phyloP scores from a whole-genome alignment of 2,888 invertebrate genomes.

The Allacma fusca region DNA sequence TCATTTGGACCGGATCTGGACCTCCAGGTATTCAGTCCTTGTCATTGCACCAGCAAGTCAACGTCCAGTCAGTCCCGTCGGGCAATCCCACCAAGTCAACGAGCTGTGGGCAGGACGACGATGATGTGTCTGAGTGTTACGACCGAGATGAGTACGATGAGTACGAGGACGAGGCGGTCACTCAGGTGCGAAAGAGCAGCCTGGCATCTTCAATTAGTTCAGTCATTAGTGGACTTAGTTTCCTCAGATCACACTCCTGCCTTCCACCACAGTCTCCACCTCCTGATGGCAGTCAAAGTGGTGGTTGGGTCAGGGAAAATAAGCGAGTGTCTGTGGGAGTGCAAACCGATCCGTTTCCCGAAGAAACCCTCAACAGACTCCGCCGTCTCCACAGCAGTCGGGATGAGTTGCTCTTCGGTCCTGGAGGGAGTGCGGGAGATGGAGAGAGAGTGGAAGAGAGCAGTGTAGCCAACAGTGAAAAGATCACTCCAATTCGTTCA shows the following conservation, averaged over 20 bases:
- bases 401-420: too few species aligned
- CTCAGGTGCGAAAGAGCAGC: constrained; percentile 55
- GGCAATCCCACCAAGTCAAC: too few species aligned
- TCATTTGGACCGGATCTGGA: constrained; percentile 73
- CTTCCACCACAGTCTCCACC: neutral
- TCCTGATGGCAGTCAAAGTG: neutral
- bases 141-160: constrained; percentile 64
- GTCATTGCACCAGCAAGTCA: constrained; percentile 72
- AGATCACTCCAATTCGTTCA: too few species aligned
- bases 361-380: constrained; percentile 55
- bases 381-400: too few species aligned
- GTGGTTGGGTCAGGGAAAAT: too few species aligned
- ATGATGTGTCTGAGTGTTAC: constrained; percentile 41
- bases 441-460: too few species aligned
- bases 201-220: constrained; percentile 57
- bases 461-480: too few species aligned
- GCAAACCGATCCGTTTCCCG: constrained; percentile 60
- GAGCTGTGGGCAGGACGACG: constrained; percentile 64
- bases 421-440: too few species aligned
- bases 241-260: constrained; percentile 47
- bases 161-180: constrained; percentile 58
- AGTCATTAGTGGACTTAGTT: constrained; percentile 52
- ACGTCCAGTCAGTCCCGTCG: too few species aligned
- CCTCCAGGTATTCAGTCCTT: constrained; percentile 62
- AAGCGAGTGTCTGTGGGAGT: constrained; percentile 52